Base-by-base conservation (phyloP, 37 sponge, comb jelly and placozoan species). In the Eunapius fragilis region DNA sequence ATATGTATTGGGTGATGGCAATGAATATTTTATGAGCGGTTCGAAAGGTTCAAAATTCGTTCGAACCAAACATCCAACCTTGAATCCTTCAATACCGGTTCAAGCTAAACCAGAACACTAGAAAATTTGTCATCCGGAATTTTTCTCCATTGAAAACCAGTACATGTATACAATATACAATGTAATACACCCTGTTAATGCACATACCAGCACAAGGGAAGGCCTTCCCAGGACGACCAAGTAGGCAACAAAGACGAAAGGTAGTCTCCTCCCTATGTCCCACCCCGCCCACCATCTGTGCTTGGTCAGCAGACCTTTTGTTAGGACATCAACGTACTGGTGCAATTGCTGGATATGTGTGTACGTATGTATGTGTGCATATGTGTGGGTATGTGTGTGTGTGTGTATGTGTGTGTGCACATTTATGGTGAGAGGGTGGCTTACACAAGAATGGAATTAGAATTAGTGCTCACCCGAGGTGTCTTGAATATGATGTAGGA, bases 261-360 rank as follows among this genome's bases (percentile, higher is more conserved):
- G 82, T 25, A 93, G 88, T 38, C 94, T 69, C 35, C 94, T 70
- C 12, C 85, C 94, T 26, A 93, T 68, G 68, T 93, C 94, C 94
- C 94, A 93, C 5, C 94, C 94, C 45, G 88, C 94, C 81, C 84
- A 93, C 94, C 91, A 90, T 0, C 88, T 70, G 68, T 87, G 83
- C 81, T 90, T 87, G n/a, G 27, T 49, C 50, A 70, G 74, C 27
- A 93, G 86, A 7, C 94, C 94, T 1, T 90, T 58, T 0, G 94
- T 93, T 13, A 93, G 69, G 26, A 90, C 94, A 84, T 93, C 94
- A 37, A 87, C 83, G 81, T 84, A 93, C 23, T 86, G 88, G 48
- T 87, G 87, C 69, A 93, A 93, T 33, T 37, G 47, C 94, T 93
- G 84, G 37, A 77, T 24, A 74, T 77, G 19, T 0, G 28, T 36